These are phyloP conservation scores for Gadopsis marmoratus DNA, from an alignment of 2,797 vertebrate species.

Conservation along the genomic window DNA sequence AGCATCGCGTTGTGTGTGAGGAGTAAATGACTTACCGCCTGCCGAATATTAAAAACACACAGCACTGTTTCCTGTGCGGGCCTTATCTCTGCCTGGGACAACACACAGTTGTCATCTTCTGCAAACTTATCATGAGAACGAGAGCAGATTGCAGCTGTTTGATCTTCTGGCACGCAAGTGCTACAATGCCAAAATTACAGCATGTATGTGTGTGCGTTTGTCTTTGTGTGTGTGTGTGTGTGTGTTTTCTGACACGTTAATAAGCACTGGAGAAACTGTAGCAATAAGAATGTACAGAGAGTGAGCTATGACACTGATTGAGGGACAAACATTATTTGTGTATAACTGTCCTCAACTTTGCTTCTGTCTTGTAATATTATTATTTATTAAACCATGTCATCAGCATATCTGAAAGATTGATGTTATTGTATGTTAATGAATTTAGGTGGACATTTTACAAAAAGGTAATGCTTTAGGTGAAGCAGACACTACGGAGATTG, in stretches of 20 bases:
- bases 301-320: neutral
- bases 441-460: neutral
- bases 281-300: neutral
- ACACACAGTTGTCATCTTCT: slow-evolving; percentile 66
- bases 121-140: slow-evolving; percentile 71
- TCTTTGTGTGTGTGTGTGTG: slow-evolving; percentile 8
- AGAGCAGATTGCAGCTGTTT: slow-evolving; percentile 65
- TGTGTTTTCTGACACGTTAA: slow-evolving; percentile 6
- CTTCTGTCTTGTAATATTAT: neutral
- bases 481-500: neutral
- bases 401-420: neutral
- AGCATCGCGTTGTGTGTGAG: slow-evolving; percentile 70
- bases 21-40: slow-evolving; percentile 73
- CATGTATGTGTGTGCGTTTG: slow-evolving; percentile 14
- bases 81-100: slow-evolving; percentile 72
- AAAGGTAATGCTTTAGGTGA: neutral
- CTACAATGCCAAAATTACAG: slow-evolving; percentile 22
- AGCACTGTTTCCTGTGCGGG: slow-evolving; percentile 43
- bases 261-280: neutral
- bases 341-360: neutral
- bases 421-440: neutral
- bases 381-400: neutral
- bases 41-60: slow-evolving; percentile 79
- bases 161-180: slow-evolving; percentile 51
- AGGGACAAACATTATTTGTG: neutral